These are phyloP conservation scores for Nephrotoma appendiculata DNA, from an alignment of 2,888 invertebrate genomes.

Conservation along the genomic window DNA sequence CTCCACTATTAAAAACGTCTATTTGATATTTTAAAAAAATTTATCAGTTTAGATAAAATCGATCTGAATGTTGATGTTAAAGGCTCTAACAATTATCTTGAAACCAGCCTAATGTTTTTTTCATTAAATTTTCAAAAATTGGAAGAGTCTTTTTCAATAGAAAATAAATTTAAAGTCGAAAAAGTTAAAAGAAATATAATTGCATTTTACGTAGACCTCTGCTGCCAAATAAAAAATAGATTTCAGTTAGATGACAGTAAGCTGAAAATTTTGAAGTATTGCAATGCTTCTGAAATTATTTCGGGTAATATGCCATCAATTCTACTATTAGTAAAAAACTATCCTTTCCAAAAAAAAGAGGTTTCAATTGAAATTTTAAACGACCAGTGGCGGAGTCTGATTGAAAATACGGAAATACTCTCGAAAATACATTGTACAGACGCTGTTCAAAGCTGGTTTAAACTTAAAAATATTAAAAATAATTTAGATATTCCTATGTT, in stretches of 20 bases:
- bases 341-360: neutral
- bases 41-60: neutral
- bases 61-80: neutral
- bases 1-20: no score
- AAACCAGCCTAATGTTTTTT: neutral
- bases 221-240: neutral
- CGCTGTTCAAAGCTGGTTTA: neutral
- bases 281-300: no score
- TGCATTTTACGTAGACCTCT: neutral
- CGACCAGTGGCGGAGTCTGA: no score
- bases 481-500: neutral
- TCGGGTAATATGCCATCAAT: no score
- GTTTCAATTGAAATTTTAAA: no score
- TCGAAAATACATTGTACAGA: no score
- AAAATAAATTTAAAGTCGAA: no score
- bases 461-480: neutral
- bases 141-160: no score
- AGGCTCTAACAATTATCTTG: neutral
- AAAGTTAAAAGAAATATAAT: neutral
- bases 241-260: neutral
- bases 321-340: neutral
- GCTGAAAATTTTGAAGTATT: no score
- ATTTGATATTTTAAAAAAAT: neutral
- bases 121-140: no score
- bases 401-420: no score